Evolutionary conservation across 2,888 invertebrate species (phyloP).

Genomic region (Agelastica alni): DNA sequence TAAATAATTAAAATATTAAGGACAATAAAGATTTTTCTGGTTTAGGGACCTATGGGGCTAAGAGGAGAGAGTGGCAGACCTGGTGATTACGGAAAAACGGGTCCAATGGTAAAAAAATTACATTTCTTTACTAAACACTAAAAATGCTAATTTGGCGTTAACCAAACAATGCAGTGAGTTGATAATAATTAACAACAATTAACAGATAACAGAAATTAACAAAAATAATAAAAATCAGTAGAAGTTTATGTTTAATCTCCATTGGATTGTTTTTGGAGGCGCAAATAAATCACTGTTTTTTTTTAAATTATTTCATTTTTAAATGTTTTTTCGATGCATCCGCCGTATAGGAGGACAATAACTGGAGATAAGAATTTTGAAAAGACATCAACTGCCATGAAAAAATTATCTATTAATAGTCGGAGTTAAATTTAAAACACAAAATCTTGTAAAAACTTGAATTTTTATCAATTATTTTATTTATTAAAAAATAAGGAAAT

Average conservation of each 20-base stretch:
- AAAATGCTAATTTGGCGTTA: constrained; percentile 49
- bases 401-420: constrained; percentile 23
- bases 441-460: constrained; percentile 4
- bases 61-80: constrained; percentile 75
- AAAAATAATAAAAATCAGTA: constrained; percentile 40
- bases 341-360: constrained; percentile 51
- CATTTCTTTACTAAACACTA: too few species aligned
- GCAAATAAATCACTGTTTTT: constrained; percentile 13
- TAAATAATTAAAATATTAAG: constrained; percentile 8
- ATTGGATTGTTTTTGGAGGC: constrained; percentile 46
- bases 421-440: background rate
- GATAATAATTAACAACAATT: constrained; percentile 34
- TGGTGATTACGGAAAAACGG: constrained; percentile 75
- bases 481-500: too few species aligned
- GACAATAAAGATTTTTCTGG: too few species aligned
- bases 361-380: constrained; percentile 44
- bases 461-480: too few species aligned
- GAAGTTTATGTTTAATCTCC: constrained; percentile 34
- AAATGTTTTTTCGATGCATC: constrained; percentile 22
- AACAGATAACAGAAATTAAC: constrained; percentile 39
- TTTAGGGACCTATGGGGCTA: constrained; percentile 79
- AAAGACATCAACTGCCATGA: constrained; percentile 33
- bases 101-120: constrained; percentile 73
- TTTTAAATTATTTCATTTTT: background rate
- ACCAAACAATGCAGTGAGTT: constrained; percentile 54